Evolutionary conservation across 1,140 invertebrate genomes (phyloP).

Genomic region (Drosophila busckii): DNA sequence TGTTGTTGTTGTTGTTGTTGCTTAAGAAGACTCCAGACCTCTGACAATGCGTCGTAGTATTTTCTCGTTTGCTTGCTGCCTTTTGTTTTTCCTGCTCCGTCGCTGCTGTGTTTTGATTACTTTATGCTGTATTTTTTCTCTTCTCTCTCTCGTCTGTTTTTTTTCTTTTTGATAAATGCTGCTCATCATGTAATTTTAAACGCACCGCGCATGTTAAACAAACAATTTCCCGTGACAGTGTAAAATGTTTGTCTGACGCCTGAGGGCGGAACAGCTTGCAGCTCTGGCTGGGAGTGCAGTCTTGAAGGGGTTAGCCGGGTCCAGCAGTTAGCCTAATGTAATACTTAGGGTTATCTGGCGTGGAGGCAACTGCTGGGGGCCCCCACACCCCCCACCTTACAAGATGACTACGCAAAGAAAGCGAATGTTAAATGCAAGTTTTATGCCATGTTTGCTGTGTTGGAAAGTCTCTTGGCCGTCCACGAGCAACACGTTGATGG

Average conservation of each 20-base stretch:
- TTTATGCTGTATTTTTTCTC: constrained; percentile 11
- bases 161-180: constrained; percentile 63
- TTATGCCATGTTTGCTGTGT: constrained; percentile 43
- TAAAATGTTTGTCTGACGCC: constrained; percentile 45
- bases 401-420: constrained; percentile 69
- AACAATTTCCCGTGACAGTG: constrained; percentile 76
- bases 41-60: constrained; percentile 22
- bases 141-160: constrained; percentile 21
- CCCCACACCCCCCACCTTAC: constrained; percentile 45
- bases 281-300: background rate
- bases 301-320: background rate
- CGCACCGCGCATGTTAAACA: constrained; percentile 71
- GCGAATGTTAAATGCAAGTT: constrained; percentile 73
- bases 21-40: constrained; percentile 9
- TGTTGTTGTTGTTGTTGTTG: constrained; percentile 19
- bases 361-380: too few species aligned
- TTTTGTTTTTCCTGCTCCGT: constrained; percentile 10
- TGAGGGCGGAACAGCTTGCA: background rate
- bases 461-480: constrained; percentile 42
- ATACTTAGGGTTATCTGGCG: too few species aligned
- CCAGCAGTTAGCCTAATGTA: constrained; percentile 24
- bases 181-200: constrained; percentile 77
- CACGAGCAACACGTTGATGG: constrained; percentile 65
- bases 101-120: constrained; percentile 27
- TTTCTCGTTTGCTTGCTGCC: constrained; percentile 1